These are phyloP conservation scores for Rosalia funebris DNA, from an alignment of 2,888 invertebrate genomes.

Conservation along the genomic window DNA sequence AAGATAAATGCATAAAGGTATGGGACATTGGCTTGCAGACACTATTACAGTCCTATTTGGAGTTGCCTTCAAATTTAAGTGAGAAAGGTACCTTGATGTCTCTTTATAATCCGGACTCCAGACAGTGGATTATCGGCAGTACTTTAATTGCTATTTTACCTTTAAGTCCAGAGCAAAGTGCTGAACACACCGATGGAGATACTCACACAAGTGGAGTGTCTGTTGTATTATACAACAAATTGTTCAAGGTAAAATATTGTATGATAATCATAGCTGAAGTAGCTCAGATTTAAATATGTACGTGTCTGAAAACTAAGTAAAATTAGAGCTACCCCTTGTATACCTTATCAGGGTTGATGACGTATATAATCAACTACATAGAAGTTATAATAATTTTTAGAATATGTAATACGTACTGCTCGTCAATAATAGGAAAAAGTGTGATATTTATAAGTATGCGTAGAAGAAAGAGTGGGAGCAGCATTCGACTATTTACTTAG, in stretches of 20 bases:
- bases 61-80: slow-evolving; percentile 71
- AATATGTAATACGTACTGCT: no score
- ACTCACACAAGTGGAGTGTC: slow-evolving; percentile 71
- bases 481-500: no score
- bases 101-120: slow-evolving; percentile 73
- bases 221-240: slow-evolving; percentile 78
- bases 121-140: slow-evolving; percentile 75
- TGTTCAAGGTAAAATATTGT: slow-evolving; percentile 66
- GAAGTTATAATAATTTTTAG: no score
- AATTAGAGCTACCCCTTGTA: no score
- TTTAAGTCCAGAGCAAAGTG: slow-evolving; percentile 73
- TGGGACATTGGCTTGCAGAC: slow-evolving; percentile 77
- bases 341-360: no score
- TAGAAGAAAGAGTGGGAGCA: no score
- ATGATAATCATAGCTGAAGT: no score
- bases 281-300: no score
- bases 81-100: slow-evolving; percentile 66
- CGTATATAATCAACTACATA: no score
- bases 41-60: slow-evolving; percentile 77
- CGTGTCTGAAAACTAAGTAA: no score
- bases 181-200: slow-evolving; percentile 77
- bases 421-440: no score
- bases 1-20: slow-evolving; percentile 78
- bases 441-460: no score
- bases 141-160: slow-evolving; percentile 72